Conservation (phyloP, 2,797 vertebrate genomes). For the Myotis myotis region DNA sequence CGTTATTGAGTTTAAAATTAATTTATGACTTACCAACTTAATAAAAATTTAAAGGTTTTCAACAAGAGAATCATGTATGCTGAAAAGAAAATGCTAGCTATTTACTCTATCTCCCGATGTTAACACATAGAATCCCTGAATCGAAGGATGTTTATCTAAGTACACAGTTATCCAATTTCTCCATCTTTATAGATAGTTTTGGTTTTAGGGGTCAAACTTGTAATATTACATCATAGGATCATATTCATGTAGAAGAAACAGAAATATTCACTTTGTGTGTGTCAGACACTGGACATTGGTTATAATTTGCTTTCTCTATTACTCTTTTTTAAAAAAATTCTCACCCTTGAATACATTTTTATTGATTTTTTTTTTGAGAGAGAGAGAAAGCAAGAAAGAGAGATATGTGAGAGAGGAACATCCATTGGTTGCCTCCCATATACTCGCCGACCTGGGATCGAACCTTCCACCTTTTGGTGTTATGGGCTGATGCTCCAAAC, state of each 20-base stretch:
- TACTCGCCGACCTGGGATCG: fast-evolving
- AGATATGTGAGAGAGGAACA: neutral
- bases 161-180: neutral
- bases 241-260: neutral
- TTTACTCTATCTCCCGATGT: neutral
- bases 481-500: neutral
- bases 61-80: neutral
- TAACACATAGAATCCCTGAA: neutral
- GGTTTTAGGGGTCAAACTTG: neutral
- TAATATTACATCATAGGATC: neutral
- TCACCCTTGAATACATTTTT: neutral
- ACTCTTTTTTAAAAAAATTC: neutral
- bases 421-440: neutral
- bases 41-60: conserved; percentile 36
- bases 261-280: neutral
- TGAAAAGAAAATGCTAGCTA: neutral
- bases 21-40: conserved; percentile 8
- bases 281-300: neutral
- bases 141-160: neutral
- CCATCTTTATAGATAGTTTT: neutral
- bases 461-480: neutral
- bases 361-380: neutral
- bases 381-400: neutral
- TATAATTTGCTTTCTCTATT: neutral
- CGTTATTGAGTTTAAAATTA: conserved; percentile 24